These are phyloP conservation scores for Lagria hirta DNA, from an alignment of 2,888 invertebrate species.

Conservation along the genomic window DNA sequence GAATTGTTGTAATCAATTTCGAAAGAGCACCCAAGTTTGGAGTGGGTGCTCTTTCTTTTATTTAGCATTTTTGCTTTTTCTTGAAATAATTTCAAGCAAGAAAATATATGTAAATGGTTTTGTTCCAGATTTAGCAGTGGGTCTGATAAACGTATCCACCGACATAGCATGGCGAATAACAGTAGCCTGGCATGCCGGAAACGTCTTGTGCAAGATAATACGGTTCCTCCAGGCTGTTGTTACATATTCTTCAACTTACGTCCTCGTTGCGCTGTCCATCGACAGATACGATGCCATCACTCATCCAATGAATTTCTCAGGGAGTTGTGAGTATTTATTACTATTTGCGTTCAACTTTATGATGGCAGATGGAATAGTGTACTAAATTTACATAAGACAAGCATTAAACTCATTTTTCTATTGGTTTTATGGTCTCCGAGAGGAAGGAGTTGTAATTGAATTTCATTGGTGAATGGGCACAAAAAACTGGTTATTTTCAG, in stretches of 20 bases:
- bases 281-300: conserved; percentile 93
- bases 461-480: no score
- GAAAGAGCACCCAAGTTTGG: no score
- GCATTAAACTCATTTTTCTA: no score
- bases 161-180: conserved; percentile 90
- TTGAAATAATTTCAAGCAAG: no score
- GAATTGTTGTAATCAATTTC: no score
- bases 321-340: conserved; percentile 77
- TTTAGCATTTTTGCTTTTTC: no score
- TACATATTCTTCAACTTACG: conserved; percentile 90
- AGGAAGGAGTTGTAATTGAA: no score
- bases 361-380: no score
- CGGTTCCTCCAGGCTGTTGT: conserved; percentile 84
- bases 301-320: conserved; percentile 93
- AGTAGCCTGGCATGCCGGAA: conserved; percentile 86
- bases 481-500: no score
- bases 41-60: conserved; percentile 1
- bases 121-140: conserved; percentile 81
- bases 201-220: conserved; percentile 83
- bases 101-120: conserved; percentile 2
- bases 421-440: no score
- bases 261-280: conserved; percentile 87
- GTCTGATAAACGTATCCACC: conserved; percentile 82
- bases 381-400: no score
- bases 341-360: no score